phyloP scores from a whole-genome alignment of 1,140 invertebrate species.

The Doryteuthis pealeii region DNA sequence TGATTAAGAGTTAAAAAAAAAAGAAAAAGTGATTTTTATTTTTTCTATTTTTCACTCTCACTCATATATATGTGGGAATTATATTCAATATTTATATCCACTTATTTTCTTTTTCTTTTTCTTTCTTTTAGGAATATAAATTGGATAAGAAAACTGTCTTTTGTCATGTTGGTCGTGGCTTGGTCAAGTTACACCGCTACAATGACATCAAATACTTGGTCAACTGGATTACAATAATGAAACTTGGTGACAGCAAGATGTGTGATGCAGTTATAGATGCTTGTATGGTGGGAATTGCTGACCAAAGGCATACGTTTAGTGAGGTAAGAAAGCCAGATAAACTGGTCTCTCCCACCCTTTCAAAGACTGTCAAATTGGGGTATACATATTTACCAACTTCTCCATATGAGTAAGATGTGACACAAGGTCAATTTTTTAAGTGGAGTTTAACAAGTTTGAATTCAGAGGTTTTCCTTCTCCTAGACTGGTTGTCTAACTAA shows the following conservation, averaged over 20 bases:
- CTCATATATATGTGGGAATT: not conserved
- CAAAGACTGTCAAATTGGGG: not conserved
- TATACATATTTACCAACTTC: too few species aligned
- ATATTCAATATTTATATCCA: not conserved
- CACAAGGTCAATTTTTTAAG: too few species aligned
- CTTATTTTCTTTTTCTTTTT: slow-evolving; percentile 10
- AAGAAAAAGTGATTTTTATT: slow-evolving; percentile 5
- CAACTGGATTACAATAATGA: slow-evolving; percentile 36
- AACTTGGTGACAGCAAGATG: slow-evolving; percentile 41
- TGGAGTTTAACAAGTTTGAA: too few species aligned
- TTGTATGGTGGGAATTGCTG: slow-evolving; percentile 50
- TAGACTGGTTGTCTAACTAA: too few species aligned
- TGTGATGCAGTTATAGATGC: slow-evolving; percentile 56
- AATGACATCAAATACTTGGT: slow-evolving; percentile 43
- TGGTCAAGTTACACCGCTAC: slow-evolving; percentile 45
- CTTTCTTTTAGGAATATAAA: slow-evolving; percentile 47
- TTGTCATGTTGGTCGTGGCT: slow-evolving; percentile 48
- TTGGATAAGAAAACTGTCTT: slow-evolving; percentile 48
- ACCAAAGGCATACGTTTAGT: slow-evolving; percentile 31
- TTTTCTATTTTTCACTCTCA: not conserved
- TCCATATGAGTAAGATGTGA: too few species aligned
- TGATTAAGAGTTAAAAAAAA: too few species aligned
- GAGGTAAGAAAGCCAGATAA: slow-evolving; percentile 28
- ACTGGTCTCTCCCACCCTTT: not conserved
- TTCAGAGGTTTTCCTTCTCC: too few species aligned